phyloP scores from a whole-genome alignment of 2,113 vertebrate genomes.

The Isichthys henryi region DNA sequence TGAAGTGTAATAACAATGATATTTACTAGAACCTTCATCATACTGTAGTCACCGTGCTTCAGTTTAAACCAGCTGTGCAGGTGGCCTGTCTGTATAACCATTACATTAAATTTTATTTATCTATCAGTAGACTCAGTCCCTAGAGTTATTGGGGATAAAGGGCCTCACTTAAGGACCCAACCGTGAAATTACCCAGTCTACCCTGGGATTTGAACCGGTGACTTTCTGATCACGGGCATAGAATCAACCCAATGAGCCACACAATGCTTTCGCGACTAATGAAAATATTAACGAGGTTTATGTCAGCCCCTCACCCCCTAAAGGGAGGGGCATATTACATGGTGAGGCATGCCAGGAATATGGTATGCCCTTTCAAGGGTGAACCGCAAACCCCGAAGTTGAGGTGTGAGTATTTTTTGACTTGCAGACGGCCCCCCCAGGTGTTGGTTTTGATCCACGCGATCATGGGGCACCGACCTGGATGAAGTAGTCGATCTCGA shows the following conservation, averaged over 20 bases:
- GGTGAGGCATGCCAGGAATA: background rate
- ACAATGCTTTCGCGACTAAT: background rate
- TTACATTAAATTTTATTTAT: background rate
- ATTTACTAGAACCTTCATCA: background rate
- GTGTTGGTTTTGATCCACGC: background rate
- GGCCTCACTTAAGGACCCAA: background rate
- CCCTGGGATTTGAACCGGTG: background rate
- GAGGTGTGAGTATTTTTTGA: background rate
- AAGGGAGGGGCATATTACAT: background rate
- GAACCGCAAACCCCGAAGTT: background rate
- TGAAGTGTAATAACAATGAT: background rate
- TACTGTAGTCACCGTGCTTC: background rate
- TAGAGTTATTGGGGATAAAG: background rate
- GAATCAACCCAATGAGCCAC: background rate
- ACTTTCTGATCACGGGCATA: background rate
- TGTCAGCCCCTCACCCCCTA: background rate
- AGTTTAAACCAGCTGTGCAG: background rate
- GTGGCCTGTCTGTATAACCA: background rate
- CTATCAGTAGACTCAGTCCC: background rate
- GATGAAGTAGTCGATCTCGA: conserved; percentile 89
- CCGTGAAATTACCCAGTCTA: background rate
- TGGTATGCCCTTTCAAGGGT: background rate
- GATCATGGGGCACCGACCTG: conserved; percentile 58
- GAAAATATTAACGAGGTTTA: background rate
- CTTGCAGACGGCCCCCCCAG: background rate